Base-by-base conservation (phyloP, 2,888 invertebrate genomes). In the Pyralis farinalis region DNA sequence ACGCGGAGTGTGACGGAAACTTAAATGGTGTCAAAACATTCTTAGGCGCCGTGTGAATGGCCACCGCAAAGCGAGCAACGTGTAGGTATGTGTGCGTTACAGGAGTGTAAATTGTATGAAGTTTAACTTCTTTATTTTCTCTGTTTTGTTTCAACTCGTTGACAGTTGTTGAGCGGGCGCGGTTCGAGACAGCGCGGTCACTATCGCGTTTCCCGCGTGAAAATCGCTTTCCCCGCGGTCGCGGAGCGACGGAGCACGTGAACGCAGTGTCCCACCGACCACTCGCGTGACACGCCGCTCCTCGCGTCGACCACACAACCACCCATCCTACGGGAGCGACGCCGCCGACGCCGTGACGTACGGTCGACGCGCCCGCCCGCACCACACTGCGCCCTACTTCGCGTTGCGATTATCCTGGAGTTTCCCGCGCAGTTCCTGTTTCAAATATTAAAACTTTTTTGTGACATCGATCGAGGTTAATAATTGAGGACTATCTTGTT, bases 211-310 rank as follows among this genome's bases (percentile, higher is more conserved):
- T 82, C 82, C 83, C 84, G 84, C 82, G 83, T 84, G 87, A 75
- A 87, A 88, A 88, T 70, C 77, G 84, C 80, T 87, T 87, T 87
- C 85, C 86, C 82, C 76, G 81, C 81, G 77, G 69, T 68, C 69
- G 75, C 69, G 65, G 70, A 61, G 68, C 60, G 63, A 63, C 56
- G 55, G 61, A 74, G 67, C 84, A 85, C 85, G 86, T 84, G 86
- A 81, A 71, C 80, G 77, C 87, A 88, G 87, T 88, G 87, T 84
- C 86, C 84, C 82, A 79, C 63, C 85, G 81, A 72, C 86, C 86
- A 86, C 84, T 81, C 82, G 85, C 81, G 80, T 79, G 86, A 82
- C 74, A 77, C 84, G 80, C 83, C 85, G 81, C 71, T 66, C 76
- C 62, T 67, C 57, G 63, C 65, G 64, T 45, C 58, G 49, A 58